These are phyloP conservation scores for Ciconia maguari DNA, from an alignment of 2,113 vertebrate species.

Conservation along the genomic window DNA sequence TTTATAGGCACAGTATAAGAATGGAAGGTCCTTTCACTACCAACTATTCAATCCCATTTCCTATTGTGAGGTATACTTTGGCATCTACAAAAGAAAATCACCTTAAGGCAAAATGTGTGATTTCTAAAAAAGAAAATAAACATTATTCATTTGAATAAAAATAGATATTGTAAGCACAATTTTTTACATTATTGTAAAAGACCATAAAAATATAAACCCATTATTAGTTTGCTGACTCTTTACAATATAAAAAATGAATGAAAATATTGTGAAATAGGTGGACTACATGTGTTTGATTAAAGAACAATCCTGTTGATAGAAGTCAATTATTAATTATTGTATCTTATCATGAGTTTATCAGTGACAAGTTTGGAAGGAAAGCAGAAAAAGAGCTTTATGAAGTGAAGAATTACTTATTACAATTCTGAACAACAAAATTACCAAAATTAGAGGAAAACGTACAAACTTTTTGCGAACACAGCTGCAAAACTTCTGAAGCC, in stretches of 20 bases:
- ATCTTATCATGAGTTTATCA: neutral
- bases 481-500: neutral
- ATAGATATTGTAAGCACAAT: neutral
- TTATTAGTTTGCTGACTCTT: neutral
- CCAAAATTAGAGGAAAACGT: neutral
- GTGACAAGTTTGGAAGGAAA: neutral
- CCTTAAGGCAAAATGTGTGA: slow-evolving; percentile 66
- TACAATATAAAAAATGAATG: neutral
- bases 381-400: neutral
- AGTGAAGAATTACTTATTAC: neutral
- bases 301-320: neutral
- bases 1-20: neutral
- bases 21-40: neutral
- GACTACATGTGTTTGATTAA: neutral
- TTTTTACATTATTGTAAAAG: slow-evolving; percentile 6
- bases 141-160: slow-evolving; percentile 43
- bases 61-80: slow-evolving; percentile 55
- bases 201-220: slow-evolving; percentile 19
- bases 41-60: neutral
- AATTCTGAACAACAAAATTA: neutral
- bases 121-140: slow-evolving; percentile 1
- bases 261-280: neutral
- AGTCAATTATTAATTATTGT: neutral
- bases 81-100: slow-evolving; percentile 17
- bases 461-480: neutral